Evolutionary conservation across 2,113 vertebrate species (phyloP), one percentile per base, ranked within the genome.

Genomic region (Tetraodon nigroviridis): DNA sequence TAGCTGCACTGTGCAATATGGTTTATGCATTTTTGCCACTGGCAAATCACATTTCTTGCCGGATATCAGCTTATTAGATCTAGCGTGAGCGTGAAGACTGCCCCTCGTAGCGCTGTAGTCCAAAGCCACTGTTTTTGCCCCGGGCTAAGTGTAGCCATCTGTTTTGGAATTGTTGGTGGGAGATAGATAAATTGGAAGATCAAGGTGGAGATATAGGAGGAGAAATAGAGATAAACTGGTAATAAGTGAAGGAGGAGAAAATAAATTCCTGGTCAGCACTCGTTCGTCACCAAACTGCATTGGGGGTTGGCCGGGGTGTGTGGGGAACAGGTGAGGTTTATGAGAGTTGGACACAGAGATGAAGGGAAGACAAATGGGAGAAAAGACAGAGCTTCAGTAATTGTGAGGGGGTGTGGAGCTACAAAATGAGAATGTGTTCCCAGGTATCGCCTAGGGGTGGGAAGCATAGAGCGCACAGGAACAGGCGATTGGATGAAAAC

Each of bases 141-240:
- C n/a, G 14, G 85, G 87, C 83, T 71, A 69, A 71, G 47, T 86
- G 83, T 84, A 86, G 77, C 87, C 87, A 88, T 88, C 85, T 87
- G 87, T 86, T 88, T 84, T 79, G 55, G 75, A 67, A 82, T 80
- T 83, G 86, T 79, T 83, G 72, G 69, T 71, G 70, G 65, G 78
- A 69, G 70, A 82, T 51, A 80, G 82, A 84, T 84, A 82, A 71
- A 83, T 83, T 52, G 20, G 64, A 74, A 86, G 83, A 86, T 84
- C 32, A 63, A 76, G 75, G 84, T 75, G 66, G 72, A 81, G 83
- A 86, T 84, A 76, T 64, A 51, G 61, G 55, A 61, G 51, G 51
- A 61, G 29, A 67, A 55, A 52, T 24, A 41, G 16, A 20, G 44
- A 45, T 21, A 69, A 22, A 54, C 24, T 42, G n/a, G 24, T 58